Evolutionary conservation across 2,797 vertebrate species (phyloP).

Genomic region (Hemitrygon akajei): DNA sequence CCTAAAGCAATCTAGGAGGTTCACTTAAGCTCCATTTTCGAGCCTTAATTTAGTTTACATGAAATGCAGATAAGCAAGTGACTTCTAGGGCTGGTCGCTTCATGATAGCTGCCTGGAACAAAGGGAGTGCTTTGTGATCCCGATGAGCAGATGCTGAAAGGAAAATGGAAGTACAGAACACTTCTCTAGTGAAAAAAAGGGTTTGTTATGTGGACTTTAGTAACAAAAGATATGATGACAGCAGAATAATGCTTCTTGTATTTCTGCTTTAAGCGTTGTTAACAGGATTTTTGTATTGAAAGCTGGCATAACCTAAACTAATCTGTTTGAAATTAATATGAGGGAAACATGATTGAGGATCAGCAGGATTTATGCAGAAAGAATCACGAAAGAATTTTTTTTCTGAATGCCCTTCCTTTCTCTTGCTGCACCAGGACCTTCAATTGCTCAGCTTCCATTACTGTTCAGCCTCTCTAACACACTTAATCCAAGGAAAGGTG

Average conservation of each 20-base stretch:
- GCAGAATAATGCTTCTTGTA: not conserved
- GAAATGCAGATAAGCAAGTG: constrained; percentile 23
- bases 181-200: not conserved
- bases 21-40: not conserved
- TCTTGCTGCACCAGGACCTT: not conserved
- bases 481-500: constrained; percentile 28
- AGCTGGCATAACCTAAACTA: constrained; percentile 1
- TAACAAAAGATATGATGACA: not conserved
- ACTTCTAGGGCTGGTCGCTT: not conserved
- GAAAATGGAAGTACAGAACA: constrained; percentile 25
- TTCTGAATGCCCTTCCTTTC: not conserved
- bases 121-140: constrained; percentile 6
- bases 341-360: not conserved
- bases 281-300: not conserved
- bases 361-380: not conserved
- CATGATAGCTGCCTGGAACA: constrained; percentile 16
- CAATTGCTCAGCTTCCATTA: constrained; percentile 21
- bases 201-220: constrained; percentile 9
- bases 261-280: constrained; percentile 32
- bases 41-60: constrained; percentile 30
- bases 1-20: not conserved
- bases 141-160: constrained; percentile 16
- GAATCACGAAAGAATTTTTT: not conserved
- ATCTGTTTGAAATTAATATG: constrained; percentile 16
- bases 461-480: constrained; percentile 27